These are phyloP conservation scores for Lordiphosa andalusiaca DNA, from an alignment of 2,888 invertebrate genomes.

Conservation along the genomic window DNA sequence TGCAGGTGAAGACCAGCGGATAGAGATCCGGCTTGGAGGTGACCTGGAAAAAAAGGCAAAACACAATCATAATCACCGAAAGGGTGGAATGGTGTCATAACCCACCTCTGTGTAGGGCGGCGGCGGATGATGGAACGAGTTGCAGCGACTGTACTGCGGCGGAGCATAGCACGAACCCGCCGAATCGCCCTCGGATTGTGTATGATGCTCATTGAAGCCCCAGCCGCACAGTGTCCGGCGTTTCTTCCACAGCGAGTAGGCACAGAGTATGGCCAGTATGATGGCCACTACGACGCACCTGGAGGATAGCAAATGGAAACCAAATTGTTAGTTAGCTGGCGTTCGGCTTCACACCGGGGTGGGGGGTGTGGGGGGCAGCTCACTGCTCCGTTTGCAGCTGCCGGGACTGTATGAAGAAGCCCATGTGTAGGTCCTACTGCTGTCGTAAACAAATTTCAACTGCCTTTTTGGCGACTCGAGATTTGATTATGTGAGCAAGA, in stretches of 20 bases:
- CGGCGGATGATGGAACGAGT: slow-evolving; percentile 90
- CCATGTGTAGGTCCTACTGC: slow-evolving; percentile 45
- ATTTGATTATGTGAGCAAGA: slow-evolving; percentile 54
- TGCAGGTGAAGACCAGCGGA: slow-evolving; percentile 90
- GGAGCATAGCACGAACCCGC: slow-evolving; percentile 91
- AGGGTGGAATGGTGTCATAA: too few relatives aligned
- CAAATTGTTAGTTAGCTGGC: slow-evolving; percentile 4
- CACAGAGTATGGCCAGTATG: slow-evolving; percentile 85
- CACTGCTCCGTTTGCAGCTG: slow-evolving; percentile 70
- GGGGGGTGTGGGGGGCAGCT: too few relatives aligned
- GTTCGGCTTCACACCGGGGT: too few relatives aligned
- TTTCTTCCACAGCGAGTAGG: slow-evolving; percentile 85
- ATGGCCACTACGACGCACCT: slow-evolving; percentile 87
- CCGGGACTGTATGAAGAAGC: slow-evolving; percentile 66
- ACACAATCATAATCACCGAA: neutral
- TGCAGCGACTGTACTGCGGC: slow-evolving; percentile 91
- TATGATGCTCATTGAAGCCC: slow-evolving; percentile 81
- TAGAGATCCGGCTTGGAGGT: slow-evolving; percentile 92
- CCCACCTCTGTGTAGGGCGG: slow-evolving; percentile 91
- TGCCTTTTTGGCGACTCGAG: slow-evolving; percentile 62
- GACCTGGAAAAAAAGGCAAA: slow-evolving; percentile 82
- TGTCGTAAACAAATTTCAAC: slow-evolving; percentile 63
- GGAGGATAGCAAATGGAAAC: slow-evolving; percentile 20
- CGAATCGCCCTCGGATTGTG: slow-evolving; percentile 88
- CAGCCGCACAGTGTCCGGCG: slow-evolving; percentile 81